A percentile compares a stretch with the other conserved stretches of the same genome.
Conservation (phyloP, 2,797 vertebrate species). For the Acrossocheilus fasciatus region DNA sequence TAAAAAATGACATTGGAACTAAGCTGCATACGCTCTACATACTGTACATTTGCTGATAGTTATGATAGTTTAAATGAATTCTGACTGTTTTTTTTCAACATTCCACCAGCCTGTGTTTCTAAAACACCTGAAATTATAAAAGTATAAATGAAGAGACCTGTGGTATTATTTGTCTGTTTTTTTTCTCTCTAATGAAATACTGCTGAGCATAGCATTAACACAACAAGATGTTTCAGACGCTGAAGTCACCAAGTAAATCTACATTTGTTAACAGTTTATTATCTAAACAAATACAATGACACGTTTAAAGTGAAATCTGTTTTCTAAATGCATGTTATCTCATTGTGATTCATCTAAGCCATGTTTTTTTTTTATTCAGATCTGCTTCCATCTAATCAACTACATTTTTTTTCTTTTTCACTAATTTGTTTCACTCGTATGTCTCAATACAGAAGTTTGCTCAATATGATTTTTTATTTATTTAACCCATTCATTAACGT, state of each 20-base stretch:
- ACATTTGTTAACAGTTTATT: not conserved
- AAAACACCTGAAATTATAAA: not conserved
- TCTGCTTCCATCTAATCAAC: not conserved
- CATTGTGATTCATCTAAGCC: not conserved
- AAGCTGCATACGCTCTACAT: not conserved
- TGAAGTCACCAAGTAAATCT: not conserved
- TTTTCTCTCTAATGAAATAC: not conserved
- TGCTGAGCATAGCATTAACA: not conserved
- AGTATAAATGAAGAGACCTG: not conserved
- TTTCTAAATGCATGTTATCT: not conserved
- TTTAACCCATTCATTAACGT: not conserved
- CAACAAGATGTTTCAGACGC: not conserved
- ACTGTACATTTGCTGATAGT: not conserved
- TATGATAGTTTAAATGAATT: not conserved
- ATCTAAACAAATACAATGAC: not conserved
- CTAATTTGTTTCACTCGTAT: not conserved
- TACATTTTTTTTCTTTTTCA: not conserved
- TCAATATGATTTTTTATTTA: not conserved
- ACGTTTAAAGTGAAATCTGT: not conserved
- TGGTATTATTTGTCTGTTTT: not conserved
- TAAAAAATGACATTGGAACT: not conserved
- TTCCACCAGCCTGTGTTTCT: slow-evolving; percentile 4
- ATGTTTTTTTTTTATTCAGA: not conserved
- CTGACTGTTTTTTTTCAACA: not conserved
- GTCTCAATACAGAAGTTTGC: not conserved